Base-by-base conservation (phyloP, 2,113 vertebrate genomes). In the Misgurnus mizolepis region DNA sequence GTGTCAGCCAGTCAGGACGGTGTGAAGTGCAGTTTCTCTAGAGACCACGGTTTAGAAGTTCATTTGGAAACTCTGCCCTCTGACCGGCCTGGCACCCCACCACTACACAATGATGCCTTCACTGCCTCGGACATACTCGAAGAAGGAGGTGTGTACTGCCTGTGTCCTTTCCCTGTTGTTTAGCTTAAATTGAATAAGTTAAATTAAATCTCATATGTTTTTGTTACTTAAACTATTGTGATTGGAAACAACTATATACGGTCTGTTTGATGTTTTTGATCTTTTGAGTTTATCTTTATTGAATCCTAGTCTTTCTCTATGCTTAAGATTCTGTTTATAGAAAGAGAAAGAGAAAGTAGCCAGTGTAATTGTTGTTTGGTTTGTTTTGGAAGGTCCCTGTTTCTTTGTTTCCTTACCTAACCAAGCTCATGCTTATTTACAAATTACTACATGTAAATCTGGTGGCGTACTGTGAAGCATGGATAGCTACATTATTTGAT, bases 1-100 rank as follows among this genome's bases (percentile, higher is more conserved):
- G 92, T 94, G 93, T 95, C 95, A 94, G 93, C 94, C 90, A 94
- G 95, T 91, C 94, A 96, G 94, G 96, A 98, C 91, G 93, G 92
- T 92, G 93, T 96, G 93, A 98, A 97, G 93, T 95, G 93, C 84
- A 93, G 94, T 85, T 90, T 93, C 90, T 92, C 95, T 86, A 94
- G 93, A 95, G 96, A 97, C 84, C 93, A 94, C 81, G 92, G 94
- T 91, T 94, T 91, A 87, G 93, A 92, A 93, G 92, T 91, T 67
- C 91, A 94, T 86, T 96, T 95, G 90, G 94, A 95, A 93, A 91
- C 94, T 86, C 94, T 95, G 86, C 89, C 93, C 90, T 92, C 95
- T 85, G 95, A 93, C 92, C 93, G 91, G 92, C 89, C 94, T 89
- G 94, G 94, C 90, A 93, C 94, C 90, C 94, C 95, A 88, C 91